These are phyloP conservation scores for Eubucco bourcierii DNA, from an alignment of 2,113 vertebrate genomes.

Conservation along the genomic window DNA sequence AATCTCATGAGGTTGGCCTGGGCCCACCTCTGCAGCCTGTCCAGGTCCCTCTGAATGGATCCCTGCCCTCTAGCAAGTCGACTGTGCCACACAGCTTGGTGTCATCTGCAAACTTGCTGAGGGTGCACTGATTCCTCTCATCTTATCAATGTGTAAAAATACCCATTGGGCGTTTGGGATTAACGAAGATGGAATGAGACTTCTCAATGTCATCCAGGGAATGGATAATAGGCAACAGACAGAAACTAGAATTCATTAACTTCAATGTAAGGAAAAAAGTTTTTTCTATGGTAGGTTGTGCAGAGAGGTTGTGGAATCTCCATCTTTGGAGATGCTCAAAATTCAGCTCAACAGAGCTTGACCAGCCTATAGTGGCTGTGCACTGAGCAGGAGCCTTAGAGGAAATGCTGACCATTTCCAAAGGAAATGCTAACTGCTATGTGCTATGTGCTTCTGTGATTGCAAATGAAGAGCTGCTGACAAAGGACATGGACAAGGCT, in stretches of 20 bases:
- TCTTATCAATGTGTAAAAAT: not conserved
- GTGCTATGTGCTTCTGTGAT: not conserved
- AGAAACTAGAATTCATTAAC: not conserved
- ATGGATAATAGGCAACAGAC: not conserved
- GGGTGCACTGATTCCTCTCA: no score
- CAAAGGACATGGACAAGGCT: no score
- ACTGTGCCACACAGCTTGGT: no score
- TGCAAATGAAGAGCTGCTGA: not conserved
- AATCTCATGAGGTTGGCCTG: no score
- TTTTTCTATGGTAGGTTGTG: not conserved
- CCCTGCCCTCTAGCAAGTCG: no score
- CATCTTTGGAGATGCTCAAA: not conserved
- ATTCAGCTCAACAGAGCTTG: not conserved
- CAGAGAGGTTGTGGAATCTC: not conserved
- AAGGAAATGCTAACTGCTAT: not conserved
- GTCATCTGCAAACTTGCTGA: no score
- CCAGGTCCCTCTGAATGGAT: no score
- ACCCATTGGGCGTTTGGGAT: not conserved
- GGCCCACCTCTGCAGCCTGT: no score
- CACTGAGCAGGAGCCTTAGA: not conserved
- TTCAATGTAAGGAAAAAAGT: rapidly evolving
- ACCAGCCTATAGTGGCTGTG: not conserved
- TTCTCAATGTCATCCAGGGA: not conserved
- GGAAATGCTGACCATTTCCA: not conserved
- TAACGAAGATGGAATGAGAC: not conserved